Conservation (phyloP, 1,140 invertebrate species). For the Lepidurus apus region DNA sequence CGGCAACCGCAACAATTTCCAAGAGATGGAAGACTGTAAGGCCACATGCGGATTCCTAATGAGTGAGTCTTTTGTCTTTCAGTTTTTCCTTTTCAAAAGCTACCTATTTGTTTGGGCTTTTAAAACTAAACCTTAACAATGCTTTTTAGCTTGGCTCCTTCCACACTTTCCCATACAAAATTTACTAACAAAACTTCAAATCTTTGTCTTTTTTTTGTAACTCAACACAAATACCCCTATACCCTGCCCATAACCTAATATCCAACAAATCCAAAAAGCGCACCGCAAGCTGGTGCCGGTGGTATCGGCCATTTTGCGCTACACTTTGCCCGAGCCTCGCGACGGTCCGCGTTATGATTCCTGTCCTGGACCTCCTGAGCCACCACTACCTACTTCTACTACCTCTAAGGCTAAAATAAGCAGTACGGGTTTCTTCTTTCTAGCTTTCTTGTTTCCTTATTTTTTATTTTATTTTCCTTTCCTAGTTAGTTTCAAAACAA, state of each 20-base stretch:
- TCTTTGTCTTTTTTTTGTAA: background rate
- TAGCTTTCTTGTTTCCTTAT: background rate
- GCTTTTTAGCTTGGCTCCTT: no score
- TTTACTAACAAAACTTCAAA: no score
- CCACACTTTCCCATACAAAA: no score
- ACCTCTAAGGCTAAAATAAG: background rate
- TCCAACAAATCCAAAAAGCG: background rate
- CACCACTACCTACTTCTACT: slow-evolving; percentile 3
- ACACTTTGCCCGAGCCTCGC: slow-evolving; percentile 27
- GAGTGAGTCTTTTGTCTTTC: slow-evolving; percentile 37
- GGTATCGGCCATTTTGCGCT: slow-evolving; percentile 31
- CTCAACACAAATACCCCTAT: background rate
- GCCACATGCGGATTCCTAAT: slow-evolving; percentile 55
- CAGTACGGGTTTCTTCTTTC: background rate
- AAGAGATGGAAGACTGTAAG: slow-evolving; percentile 67
- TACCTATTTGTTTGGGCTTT: background rate
- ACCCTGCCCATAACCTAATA: background rate
- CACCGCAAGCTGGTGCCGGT: slow-evolving; percentile 23
- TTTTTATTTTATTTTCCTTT: background rate
- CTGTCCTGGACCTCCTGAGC: slow-evolving; percentile 7
- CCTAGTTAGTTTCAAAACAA: background rate
- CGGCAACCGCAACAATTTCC: slow-evolving; percentile 84
- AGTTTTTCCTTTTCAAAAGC: background rate
- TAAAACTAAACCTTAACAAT: background rate
- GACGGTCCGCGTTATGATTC: slow-evolving; percentile 14